phyloP scores from a whole-genome alignment of 2,113 vertebrate species.

The Myodes glareolus region DNA sequence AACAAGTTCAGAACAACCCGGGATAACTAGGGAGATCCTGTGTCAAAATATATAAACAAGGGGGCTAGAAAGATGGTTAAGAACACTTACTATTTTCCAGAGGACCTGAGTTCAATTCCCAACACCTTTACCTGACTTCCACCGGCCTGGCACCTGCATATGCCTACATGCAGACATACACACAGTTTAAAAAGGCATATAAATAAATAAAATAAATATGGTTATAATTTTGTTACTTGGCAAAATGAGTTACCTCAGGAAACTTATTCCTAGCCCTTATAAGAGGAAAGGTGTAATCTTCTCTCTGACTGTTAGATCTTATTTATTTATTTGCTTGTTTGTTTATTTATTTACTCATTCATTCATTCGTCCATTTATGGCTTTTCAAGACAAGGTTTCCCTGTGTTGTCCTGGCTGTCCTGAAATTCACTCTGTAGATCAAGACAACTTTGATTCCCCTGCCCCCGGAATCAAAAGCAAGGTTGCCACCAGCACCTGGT shows the following conservation, averaged over 20 bases:
- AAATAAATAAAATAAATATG: background rate
- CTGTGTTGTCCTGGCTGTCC: background rate
- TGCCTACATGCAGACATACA: background rate
- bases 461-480: background rate
- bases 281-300: background rate
- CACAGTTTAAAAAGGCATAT: background rate
- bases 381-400: background rate
- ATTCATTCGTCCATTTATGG: background rate
- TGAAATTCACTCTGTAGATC: background rate
- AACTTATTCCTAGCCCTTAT: background rate
- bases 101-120: background rate
- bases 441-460: background rate
- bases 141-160: background rate
- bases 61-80: background rate
- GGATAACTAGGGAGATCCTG: background rate
- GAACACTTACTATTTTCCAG: background rate
- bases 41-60: background rate
- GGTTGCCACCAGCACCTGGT: background rate
- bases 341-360: no score
- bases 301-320: background rate
- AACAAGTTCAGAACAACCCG: background rate
- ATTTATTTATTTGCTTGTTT: no score
- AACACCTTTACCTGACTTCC: background rate
- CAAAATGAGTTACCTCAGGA: background rate
- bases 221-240: background rate